Evolutionary conservation across 2,888 invertebrate genomes (phyloP), one percentile per base, ranked within the genome.

Genomic region (Idaea straminata): DNA sequence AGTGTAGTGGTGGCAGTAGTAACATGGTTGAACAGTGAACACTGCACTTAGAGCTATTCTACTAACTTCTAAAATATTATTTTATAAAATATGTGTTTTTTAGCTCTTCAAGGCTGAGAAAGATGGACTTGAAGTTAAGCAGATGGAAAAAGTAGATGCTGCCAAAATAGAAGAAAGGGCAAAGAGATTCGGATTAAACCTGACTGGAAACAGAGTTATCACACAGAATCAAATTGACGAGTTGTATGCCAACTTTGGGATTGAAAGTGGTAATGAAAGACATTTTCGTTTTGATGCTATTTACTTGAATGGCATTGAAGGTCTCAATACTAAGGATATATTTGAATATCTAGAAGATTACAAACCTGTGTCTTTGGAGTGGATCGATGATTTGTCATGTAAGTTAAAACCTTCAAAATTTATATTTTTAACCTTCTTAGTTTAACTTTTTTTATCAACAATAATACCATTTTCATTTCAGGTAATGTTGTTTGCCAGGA

Each of bases 321-420:
- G 96, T 57, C 95, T 97, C 93, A 95, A 94, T 74, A 96, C 96
- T 4, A 94, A 95, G 81, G 97, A 97, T 83, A 94, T 97, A 62
- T 96, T 97, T 82, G 94, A 95, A 73, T 97, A 97, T 86, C 96
- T 97, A 81, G 94, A 94, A 82, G 95, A 95, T 73, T 96, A 95
- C 83, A 95, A 95, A 63, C 97, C 97, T n/a, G 89, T 95, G 13
- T 95, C 95, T 10, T 93, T 97, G 63, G 97, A 97, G 87, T 97
- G 97, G 96, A 94, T 97, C 67, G 95, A 96, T 88, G 96, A 96
- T 80, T 89, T 93, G 73, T 96, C 96, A 76, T 97, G 97, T 95
- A 90, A 93, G 94, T 87, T 69, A 35, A 47, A 47, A 47, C 13
- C 10, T 47, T 25, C 25, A 25, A 2, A 25, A 25, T 25, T 63